Evolutionary conservation across 1,140 invertebrate species (phyloP), one percentile per base, ranked within the genome.

Genomic region (Drosophila ambigua): DNA sequence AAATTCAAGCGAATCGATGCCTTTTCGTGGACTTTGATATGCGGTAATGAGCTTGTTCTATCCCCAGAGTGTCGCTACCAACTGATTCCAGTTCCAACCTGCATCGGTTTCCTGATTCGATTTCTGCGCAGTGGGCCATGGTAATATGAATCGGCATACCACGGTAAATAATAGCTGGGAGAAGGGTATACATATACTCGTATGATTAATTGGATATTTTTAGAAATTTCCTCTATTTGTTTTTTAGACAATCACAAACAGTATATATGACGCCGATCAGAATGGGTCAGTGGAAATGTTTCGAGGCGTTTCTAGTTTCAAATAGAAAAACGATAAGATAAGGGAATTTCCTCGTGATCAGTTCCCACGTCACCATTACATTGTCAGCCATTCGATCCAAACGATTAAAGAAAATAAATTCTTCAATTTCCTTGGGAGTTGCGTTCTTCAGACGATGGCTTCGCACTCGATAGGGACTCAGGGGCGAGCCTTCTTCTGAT

Each of bases 21-120:
- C 24, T 62, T 23, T 28, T 20, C 20, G 15, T 67, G 73, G 73
- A 76, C 73, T 75, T 75, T 75, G 72, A 66, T 75, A 75, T 75
- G 72, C 71, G 72, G 71, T 66, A 75, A 66, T 74, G 72, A 72
- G 68, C 67, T 24, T 57, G 54, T 15, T 60, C 39, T 39, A 55
- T 50, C 46, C 58, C 51, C 13, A 35, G 61, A 28, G 52, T 13
- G 52, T 13, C 49, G 28, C n/a, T 53, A 45, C 53, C 72, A 53
- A 66, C 66, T 49, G 49, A 59, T 66, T 66, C 72, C 54, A 75
- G 72, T 75, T 75, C 26, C 26, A 16, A 66, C 72, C 23, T 24
- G 23, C 4, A 24, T 24, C 23, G 61, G 48, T 52, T 50, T 43
- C 35, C 15, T 16, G 26, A 11, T 5, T 6, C 9, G 54, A 20